These are phyloP conservation scores for Pyrgus malvae DNA, from an alignment of 2,888 invertebrate genomes.

Conservation along the genomic window DNA sequence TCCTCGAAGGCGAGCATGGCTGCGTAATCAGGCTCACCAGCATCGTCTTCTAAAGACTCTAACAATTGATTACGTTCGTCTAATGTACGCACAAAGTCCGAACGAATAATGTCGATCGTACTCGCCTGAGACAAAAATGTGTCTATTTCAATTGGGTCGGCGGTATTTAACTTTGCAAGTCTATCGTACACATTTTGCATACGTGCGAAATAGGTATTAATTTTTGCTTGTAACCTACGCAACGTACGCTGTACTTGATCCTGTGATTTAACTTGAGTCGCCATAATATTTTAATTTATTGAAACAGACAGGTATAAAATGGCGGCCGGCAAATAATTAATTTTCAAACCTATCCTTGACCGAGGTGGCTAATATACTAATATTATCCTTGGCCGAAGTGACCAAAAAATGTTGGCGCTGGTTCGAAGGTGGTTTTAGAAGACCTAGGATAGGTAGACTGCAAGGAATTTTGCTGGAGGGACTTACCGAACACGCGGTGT, in stretches of 20 bases:
- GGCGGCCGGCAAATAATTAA: too few species aligned
- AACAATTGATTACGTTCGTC: constrained; percentile 19
- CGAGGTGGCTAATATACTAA: too few species aligned
- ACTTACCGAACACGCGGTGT: too few species aligned
- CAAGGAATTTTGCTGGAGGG: too few species aligned
- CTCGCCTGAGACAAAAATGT: constrained; percentile 15
- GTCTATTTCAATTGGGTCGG: constrained; percentile 11
- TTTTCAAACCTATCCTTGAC: too few species aligned
- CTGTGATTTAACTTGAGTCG: background rate
- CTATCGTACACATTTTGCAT: constrained; percentile 1
- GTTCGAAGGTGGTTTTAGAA: too few species aligned
- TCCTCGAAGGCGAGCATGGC: constrained; percentile 3
- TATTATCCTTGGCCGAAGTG: too few species aligned
- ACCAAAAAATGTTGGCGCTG: too few species aligned
- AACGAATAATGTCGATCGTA: constrained; percentile 18
- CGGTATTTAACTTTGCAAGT: background rate
- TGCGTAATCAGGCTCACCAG: constrained; percentile 8
- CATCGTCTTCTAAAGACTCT: background rate
- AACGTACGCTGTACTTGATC: background rate
- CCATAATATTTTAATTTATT: background rate
- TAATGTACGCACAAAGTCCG: constrained; percentile 15
- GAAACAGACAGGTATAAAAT: too few species aligned
- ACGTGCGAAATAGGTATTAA: constrained; percentile 1
- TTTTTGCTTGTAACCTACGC: background rate
- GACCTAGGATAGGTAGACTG: too few species aligned